Percentiles rank a stretch among this genome's conserved stretches.
phyloP scores from a whole-genome alignment of 2,797 vertebrate species.

The Hipposideros larvatus region DNA sequence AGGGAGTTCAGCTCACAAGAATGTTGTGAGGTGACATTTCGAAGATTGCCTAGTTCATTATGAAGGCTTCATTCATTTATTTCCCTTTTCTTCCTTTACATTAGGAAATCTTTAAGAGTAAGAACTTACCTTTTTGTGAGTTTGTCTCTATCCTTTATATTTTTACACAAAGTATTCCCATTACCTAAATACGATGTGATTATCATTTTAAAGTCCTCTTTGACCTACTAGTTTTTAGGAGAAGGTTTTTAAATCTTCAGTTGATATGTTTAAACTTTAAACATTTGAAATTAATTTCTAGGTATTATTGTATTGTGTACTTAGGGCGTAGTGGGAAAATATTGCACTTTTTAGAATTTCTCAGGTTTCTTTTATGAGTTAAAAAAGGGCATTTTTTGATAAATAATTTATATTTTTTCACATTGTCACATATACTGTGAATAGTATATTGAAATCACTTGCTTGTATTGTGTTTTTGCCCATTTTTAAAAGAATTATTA shows the following conservation, averaged over 20 bases:
- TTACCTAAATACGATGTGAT: conserved; percentile 4
- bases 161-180: neutral
- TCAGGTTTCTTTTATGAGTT: neutral
- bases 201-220: conserved; percentile 16
- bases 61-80: neutral
- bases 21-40: neutral
- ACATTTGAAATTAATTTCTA: neutral
- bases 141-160: neutral
- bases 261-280: neutral
- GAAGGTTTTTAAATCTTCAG: conserved; percentile 5
- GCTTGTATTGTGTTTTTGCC: neutral
- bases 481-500: conserved; percentile 33
- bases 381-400: neutral
- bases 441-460: neutral
- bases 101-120: neutral
- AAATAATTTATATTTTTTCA: neutral
- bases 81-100: neutral
- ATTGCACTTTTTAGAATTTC: neutral
- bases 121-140: neutral
- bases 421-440: neutral
- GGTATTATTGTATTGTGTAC: neutral
- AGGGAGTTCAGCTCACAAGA: neutral
- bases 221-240: neutral
- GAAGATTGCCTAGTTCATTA: neutral
- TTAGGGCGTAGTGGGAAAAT: neutral